Conservation (phyloP, 2,113 vertebrate species). For the Cichladusa arquata region DNA sequence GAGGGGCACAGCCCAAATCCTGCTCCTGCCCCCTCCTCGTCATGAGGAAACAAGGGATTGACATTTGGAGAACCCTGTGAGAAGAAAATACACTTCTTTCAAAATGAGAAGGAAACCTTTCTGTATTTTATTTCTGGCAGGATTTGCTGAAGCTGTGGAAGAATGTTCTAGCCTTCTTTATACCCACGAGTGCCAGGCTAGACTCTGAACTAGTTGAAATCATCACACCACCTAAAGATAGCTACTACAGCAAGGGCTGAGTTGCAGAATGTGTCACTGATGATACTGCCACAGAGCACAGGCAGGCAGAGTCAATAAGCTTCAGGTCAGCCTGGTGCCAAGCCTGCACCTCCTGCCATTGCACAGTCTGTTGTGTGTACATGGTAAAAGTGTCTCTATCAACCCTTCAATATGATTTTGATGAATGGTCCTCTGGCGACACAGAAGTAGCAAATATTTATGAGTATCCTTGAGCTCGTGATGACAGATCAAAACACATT, state of each 20-base stretch:
- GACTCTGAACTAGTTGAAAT: background rate
- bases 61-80: background rate
- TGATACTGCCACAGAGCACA: background rate
- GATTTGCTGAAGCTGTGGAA: background rate
- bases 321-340: background rate
- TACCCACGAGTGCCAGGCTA: background rate
- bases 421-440: background rate
- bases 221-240: background rate
- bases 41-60: background rate
- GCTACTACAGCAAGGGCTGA: background rate
- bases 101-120: background rate
- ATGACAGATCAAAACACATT: background rate
- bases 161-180: background rate
- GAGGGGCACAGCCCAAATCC: background rate
- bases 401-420: background rate
- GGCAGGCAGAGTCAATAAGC: background rate
- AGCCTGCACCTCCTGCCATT: background rate
- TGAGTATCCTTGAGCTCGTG: background rate
- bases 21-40: background rate
- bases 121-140: background rate
- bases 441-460: conserved; percentile 1
- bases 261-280: background rate
- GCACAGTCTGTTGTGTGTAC: background rate
- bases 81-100: background rate
- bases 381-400: background rate